Evolutionary conservation across 1,140 invertebrate species (phyloP).

Genomic region (Saxidomus purpurata): DNA sequence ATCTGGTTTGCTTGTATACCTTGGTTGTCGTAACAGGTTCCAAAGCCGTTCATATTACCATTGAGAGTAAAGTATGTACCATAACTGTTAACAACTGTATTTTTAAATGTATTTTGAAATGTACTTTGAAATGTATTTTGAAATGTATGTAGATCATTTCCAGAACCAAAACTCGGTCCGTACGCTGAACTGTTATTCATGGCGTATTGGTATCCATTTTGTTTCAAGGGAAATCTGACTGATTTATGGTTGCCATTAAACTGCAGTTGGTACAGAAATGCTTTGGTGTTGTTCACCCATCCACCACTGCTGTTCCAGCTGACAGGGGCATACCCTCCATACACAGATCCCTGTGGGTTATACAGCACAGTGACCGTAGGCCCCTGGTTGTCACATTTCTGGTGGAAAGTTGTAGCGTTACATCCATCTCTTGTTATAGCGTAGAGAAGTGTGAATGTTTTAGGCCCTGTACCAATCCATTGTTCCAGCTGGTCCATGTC

Average conservation of each 20-base stretch:
- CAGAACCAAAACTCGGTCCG: conserved; percentile 23
- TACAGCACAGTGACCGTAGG: conserved; percentile 71
- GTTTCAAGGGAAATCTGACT: not conserved
- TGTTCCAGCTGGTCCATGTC: conserved; percentile 53
- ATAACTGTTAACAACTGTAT: not conserved
- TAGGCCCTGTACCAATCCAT: conserved; percentile 55
- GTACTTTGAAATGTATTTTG: too few relatives aligned
- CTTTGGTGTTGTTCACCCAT: not conserved
- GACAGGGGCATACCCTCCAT: conserved; percentile 68
- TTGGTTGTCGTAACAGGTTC: conserved; percentile 16
- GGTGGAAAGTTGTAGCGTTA: conserved; percentile 63
- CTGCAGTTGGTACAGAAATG: conserved; percentile 1
- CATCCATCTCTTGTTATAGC: conserved; percentile 64
- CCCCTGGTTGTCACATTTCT: conserved; percentile 66
- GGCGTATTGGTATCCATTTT: not conserved
- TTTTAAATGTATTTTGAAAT: not conserved
- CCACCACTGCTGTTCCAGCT: conserved; percentile 48
- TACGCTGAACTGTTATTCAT: not conserved
- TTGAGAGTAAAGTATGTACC: conserved; percentile 3
- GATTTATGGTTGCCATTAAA: not conserved
- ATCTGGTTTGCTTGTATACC: conserved; percentile 1
- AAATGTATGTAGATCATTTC: conserved; percentile 39
- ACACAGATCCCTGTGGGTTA: conserved; percentile 65
- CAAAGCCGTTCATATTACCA: conserved; percentile 12
- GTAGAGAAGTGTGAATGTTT: conserved; percentile 67